Percentiles rank a stretch among this genome's conserved stretches.
phyloP scores from a whole-genome alignment of 1,140 invertebrate genomes.

The Ips typographus region DNA sequence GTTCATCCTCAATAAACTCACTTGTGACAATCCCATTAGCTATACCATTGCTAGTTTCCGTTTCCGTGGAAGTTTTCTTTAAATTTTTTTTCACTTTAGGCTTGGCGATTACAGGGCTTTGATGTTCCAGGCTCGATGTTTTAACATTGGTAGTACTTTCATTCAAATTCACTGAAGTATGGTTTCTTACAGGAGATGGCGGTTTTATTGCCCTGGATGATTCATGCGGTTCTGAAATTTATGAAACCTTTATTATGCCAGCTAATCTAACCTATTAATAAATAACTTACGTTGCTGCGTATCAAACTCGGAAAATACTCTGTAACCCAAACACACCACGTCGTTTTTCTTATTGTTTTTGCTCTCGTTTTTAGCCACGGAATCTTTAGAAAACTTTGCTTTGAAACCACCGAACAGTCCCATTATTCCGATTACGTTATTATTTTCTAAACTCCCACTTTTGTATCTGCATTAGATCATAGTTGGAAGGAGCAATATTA shows the following conservation, averaged over 20 bases:
- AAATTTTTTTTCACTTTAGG: constrained; percentile 4
- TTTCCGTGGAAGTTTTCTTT: too few relatives aligned
- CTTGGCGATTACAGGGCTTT: constrained; percentile 10
- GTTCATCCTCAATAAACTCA: not conserved
- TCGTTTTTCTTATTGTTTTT: constrained; percentile 43
- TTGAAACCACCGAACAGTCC: constrained; percentile 55
- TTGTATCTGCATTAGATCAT: constrained; percentile 7
- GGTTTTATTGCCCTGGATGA: too few relatives aligned
- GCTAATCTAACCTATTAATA: too few relatives aligned
- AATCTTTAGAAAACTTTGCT: constrained; percentile 50
- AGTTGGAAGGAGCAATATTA: constrained; percentile 9
- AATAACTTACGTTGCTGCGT: constrained; percentile 26
- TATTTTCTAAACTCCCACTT: constrained; percentile 1
- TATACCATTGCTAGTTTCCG: not conserved
- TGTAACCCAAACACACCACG: constrained; percentile 45
- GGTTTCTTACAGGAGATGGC: too few relatives aligned
- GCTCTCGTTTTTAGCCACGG: constrained; percentile 38
- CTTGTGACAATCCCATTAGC: not conserved
- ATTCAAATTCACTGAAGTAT: too few relatives aligned
- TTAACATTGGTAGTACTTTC: too few relatives aligned
- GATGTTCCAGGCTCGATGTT: too few relatives aligned
- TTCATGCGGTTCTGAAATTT: too few relatives aligned
- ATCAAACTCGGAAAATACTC: constrained; percentile 38
- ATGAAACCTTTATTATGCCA: too few relatives aligned
- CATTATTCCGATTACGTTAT: constrained; percentile 22